A percentile compares a stretch with the other conserved stretches of the same genome.
phyloP scores from a whole-genome alignment of 2,113 vertebrate genomes.

The Chloebia gouldiae region DNA sequence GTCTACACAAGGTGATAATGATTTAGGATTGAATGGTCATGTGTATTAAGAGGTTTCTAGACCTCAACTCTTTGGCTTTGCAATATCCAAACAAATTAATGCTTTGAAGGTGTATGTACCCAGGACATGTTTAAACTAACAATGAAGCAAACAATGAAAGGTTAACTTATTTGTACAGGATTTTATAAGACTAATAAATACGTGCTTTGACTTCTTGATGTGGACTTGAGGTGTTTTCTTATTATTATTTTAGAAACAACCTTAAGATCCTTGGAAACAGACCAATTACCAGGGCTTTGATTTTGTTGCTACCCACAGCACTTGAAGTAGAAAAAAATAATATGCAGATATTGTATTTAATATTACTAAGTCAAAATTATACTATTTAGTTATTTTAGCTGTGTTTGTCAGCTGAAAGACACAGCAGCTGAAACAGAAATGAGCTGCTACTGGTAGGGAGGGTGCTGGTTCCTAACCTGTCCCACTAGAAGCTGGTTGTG shows the following conservation, averaged over 20 bases:
- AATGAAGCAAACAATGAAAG: not conserved
- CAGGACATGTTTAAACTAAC: not conserved
- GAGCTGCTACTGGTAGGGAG: not conserved
- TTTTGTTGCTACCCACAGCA: not conserved
- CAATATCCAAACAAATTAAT: not conserved
- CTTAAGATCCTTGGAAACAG: not conserved
- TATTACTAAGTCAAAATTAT: not conserved
- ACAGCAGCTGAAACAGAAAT: not conserved
- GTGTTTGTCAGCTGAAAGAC: not conserved
- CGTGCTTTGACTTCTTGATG: not conserved
- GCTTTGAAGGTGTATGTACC: not conserved
- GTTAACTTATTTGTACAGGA: not conserved
- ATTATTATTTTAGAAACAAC: not conserved
- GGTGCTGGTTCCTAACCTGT: not conserved
- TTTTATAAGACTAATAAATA: not conserved
- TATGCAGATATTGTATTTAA: not conserved
- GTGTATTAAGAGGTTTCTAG: not conserved
- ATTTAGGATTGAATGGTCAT: not conserved
- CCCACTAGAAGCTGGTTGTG: not conserved
- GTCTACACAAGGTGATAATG: not conserved
- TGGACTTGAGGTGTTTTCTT: not conserved
- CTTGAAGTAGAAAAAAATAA: not conserved
- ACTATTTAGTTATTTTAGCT: not conserved
- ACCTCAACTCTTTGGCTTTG: not conserved
- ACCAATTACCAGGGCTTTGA: not conserved